phyloP scores from a whole-genome alignment of 53 echinoderm and acorn worm species.

The Mesocentrotus franciscanus region DNA sequence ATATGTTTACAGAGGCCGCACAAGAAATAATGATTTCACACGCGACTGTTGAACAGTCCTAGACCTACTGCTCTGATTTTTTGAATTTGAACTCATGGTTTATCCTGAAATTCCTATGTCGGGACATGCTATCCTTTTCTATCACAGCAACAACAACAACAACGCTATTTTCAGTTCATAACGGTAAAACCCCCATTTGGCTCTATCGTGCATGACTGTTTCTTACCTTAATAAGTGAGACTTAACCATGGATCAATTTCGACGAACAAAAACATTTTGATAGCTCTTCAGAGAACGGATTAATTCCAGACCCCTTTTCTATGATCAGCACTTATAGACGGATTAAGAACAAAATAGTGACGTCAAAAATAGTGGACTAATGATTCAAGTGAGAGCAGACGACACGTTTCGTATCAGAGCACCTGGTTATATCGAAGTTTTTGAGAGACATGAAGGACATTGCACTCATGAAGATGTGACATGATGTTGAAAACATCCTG shows the following conservation, averaged over 20 bases:
- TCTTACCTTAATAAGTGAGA: background rate
- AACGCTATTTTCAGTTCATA: background rate
- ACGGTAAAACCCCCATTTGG: background rate
- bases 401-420: background rate
- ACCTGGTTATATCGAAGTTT: background rate
- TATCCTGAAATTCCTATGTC: too few species aligned
- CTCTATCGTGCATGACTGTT: background rate
- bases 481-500: conserved; percentile 8
- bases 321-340: background rate
- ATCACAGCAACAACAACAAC: background rate
- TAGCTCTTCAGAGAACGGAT: background rate
- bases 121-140: background rate
- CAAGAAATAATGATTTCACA: background rate
- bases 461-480: background rate
- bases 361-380: background rate
- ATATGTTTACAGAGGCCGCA: background rate
- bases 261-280: conserved; percentile 27
- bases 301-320: background rate
- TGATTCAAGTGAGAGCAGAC: background rate
- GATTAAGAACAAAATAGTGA: conserved; percentile 5
- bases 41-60: background rate
- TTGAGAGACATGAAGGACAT: conserved; percentile 10
- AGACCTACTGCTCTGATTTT: too few species aligned
- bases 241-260: background rate
- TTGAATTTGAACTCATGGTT: too few species aligned